Base-by-base conservation (phyloP, 2,888 invertebrate genomes). In the Himalopsyche anomala region DNA sequence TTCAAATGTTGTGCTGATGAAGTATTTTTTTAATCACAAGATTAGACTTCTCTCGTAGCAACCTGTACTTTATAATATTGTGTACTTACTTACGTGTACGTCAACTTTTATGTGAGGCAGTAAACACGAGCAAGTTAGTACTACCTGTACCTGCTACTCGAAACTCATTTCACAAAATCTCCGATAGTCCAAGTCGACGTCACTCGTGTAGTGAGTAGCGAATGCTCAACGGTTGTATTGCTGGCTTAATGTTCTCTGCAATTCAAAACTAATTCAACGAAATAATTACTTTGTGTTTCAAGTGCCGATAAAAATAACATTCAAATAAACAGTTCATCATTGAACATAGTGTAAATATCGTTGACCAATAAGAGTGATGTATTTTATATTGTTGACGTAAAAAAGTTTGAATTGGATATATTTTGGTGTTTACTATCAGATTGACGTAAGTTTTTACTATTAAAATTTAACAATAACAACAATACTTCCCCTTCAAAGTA, bases 101-200 rank as follows among this genome's bases (percentile, higher is more conserved):
- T 74, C 74, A 2, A 74, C 74, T 36, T 74, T 74, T 74, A 74
- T 74, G 74, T 38, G 74, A 19, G 74, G 74, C 74, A 36, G 74
- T 74, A 12, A 74, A 74, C 74, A 36, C 36, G 36, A 38, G 74
- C n/a, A 28, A 15, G 28, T 28, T 28, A 28, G 2, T 36, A 74
- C 36, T 74, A 74, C 74, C 74, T 74, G 38, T 36, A 12, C 19
- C 74, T 74, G 28, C 74, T 36, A 74, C 74, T 74, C 74, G 74
- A 74, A 36, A 9, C 74, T 74, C 74, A 74, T 74, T 74, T 74
- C 74, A 36, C 19, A 74, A 62, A 38, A 74, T 74, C 74, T 74
- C 74, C 74, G 74, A 74, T 74, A 74, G 74, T 12, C 51, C 74
- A 74, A 74, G 74, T 74, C 15, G 74, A 74, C 19, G 74, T 74